Base-by-base conservation (phyloP, 2,888 invertebrate species). In the Cephus pygmeus region DNA sequence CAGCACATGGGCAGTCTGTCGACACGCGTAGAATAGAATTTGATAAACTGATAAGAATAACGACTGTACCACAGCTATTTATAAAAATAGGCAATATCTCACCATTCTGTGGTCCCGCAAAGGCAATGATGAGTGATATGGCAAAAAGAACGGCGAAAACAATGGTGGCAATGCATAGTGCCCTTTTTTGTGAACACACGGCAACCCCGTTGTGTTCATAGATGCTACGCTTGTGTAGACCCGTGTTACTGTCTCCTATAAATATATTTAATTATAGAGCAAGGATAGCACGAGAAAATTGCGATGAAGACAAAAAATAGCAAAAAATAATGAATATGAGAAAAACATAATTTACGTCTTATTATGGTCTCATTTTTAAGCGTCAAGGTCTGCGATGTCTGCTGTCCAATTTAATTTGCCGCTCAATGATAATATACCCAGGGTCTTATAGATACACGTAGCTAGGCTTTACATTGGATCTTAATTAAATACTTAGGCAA, bases 21-120 rank as follows among this genome's bases (percentile, higher is more conserved):
- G 12, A 71, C 31, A 71, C 31, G 9, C 3, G 23, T 15, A 71
- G 31, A 71, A 71, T 23, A 23, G 56, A 56, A 56, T 23, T 56
- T 56, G 56, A 56, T 23, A 23, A 56, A 23, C 9, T 56, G 23
- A 56, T 56, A 56, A 56, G 40, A 56, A 56, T 56, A 2, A 56
- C 23, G 56, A 23, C 23, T 56, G 9, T 23, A 9, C 1, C 2
- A n/a, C 9, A 74, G 34, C 3, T 74, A 23, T 35, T 35, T 35
- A 34, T 73, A 23, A n/a, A 74, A 30, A 35, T n/a, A 35, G 11
- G 6, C 34, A 34, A 11, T 56, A 23, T 56, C 56, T 92, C 92
- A 96, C 97, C 96, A 89, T 96, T 94, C 91, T 96, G 96, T 78
- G 97, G 97, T 83, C 97, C 96, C 77, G 97, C 98, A 90, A 98